phyloP scores from a whole-genome alignment of 2,888 invertebrate species.

The Dolichopus griseipennis region DNA sequence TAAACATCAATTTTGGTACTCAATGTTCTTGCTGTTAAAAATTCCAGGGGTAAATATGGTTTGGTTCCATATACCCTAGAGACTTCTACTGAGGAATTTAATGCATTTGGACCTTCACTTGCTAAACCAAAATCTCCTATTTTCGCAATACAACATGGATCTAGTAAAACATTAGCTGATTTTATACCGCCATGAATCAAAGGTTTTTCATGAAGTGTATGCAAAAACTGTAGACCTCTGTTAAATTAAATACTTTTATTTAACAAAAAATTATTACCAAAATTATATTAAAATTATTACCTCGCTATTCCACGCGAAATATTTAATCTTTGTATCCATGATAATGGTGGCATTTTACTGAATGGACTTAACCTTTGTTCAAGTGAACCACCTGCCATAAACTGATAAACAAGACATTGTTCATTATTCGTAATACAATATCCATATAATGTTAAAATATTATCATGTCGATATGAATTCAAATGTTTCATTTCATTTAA shows the following conservation, averaged over 20 bases:
- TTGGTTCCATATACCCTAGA: constrained; percentile 77
- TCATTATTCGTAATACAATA: constrained; percentile 63
- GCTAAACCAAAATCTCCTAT: constrained; percentile 95
- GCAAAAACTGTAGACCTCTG: constrained; percentile 83
- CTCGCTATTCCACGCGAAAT: constrained; percentile 80
- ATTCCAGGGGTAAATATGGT: constrained; percentile 91
- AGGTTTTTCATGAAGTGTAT: constrained; percentile 66
- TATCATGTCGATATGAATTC: constrained; percentile 79
- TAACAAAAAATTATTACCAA: not conserved
- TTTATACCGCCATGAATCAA: constrained; percentile 95
- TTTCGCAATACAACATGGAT: constrained; percentile 76
- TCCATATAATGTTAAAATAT: constrained; percentile 81
- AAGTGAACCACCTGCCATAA: constrained; percentile 86
- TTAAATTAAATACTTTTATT: constrained; percentile 17
- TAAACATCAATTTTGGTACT: constrained; percentile 90
- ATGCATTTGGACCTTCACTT: constrained; percentile 49
- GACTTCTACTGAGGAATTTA: constrained; percentile 36
- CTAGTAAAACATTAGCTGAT: constrained; percentile 88
- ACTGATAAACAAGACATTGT: constrained; percentile 86
- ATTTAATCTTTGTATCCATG: constrained; percentile 67
- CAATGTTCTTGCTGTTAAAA: constrained; percentile 63
- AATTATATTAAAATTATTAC: constrained; percentile 34
- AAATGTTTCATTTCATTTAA: constrained; percentile 66
- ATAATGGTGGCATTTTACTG: constrained; percentile 53
- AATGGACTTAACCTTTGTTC: constrained; percentile 62